Conservation (phyloP, 2,888 invertebrate genomes). For the Gryllus longicercus region DNA sequence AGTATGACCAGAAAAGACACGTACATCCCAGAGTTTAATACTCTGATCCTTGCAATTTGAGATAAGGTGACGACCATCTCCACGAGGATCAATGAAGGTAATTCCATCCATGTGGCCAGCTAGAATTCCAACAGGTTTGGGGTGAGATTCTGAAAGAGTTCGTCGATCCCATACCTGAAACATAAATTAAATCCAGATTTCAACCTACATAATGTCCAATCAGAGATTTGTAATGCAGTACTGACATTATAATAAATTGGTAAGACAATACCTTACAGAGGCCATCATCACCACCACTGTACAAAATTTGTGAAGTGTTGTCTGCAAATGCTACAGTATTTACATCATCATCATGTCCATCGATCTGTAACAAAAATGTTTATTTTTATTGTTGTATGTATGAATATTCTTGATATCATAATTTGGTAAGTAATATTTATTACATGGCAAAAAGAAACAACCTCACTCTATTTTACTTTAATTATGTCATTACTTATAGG, state of each 20-base stretch:
- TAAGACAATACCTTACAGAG: slow-evolving; percentile 62
- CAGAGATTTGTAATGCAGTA: background rate
- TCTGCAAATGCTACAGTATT: slow-evolving; percentile 79
- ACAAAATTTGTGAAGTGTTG: slow-evolving; percentile 70
- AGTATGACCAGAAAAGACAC: slow-evolving; percentile 58
- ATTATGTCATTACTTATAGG: no score
- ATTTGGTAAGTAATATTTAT: no score
- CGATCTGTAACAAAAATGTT: slow-evolving; percentile 51
- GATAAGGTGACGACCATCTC: slow-evolving; percentile 73
- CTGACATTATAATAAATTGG: background rate
- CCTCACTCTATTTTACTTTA: no score
- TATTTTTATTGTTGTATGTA: no score
- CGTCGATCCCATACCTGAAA: slow-evolving; percentile 72
- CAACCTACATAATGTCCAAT: background rate
- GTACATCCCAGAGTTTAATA: slow-evolving; percentile 82
- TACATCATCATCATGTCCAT: slow-evolving; percentile 71
- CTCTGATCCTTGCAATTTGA: slow-evolving; percentile 86
- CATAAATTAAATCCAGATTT: slow-evolving; percentile 22
- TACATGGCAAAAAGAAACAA: no score
- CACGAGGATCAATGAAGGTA: slow-evolving; percentile 74
- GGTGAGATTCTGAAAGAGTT: slow-evolving; percentile 60
- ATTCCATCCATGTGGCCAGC: slow-evolving; percentile 81
- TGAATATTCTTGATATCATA: no score
- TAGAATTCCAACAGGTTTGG: slow-evolving; percentile 67
- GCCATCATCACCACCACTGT: slow-evolving; percentile 73